A percentile compares a stretch with the other conserved stretches of the same genome.
Conservation (phyloP, 2,797 vertebrate species). For the Psittacula derbiana region DNA sequence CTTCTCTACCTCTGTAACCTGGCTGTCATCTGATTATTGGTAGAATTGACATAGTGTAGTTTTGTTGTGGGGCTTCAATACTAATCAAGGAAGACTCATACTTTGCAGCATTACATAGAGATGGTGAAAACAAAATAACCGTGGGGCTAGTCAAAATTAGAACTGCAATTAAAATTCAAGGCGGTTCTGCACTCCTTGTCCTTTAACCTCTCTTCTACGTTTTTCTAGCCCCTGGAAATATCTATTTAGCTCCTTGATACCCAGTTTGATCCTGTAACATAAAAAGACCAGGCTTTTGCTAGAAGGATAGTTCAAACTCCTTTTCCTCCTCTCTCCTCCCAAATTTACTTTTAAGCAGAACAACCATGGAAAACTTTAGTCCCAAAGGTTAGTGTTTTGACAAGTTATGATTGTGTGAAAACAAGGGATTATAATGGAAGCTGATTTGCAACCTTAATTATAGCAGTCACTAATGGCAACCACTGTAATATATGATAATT, state of each 20-base stretch:
- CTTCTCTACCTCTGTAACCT: background rate
- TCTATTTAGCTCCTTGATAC: background rate
- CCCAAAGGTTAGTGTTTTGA: slow-evolving; percentile 12
- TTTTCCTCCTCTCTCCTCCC: background rate
- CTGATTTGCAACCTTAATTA: slow-evolving; percentile 27
- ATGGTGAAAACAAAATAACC: background rate
- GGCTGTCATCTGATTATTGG: background rate
- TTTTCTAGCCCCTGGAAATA: background rate
- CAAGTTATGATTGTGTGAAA: slow-evolving; percentile 35
- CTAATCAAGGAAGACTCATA: background rate
- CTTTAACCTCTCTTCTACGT: background rate
- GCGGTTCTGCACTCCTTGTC: background rate
- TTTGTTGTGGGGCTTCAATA: accelerated
- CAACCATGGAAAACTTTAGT: background rate
- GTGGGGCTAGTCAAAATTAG: background rate
- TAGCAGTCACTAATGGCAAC: slow-evolving; percentile 32
- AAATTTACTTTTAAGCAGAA: background rate
- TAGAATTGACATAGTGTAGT: accelerated
- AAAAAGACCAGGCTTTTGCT: background rate
- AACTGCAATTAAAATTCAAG: background rate
- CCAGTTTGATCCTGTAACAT: background rate
- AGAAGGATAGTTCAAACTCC: background rate
- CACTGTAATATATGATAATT: slow-evolving; percentile 35
- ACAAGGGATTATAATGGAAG: slow-evolving; percentile 32
- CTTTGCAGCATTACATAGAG: background rate